Evolutionary conservation across 2,888 invertebrate species (phyloP), one percentile per base, ranked within the genome.

Genomic region (Dryadula phaetusa): DNA sequence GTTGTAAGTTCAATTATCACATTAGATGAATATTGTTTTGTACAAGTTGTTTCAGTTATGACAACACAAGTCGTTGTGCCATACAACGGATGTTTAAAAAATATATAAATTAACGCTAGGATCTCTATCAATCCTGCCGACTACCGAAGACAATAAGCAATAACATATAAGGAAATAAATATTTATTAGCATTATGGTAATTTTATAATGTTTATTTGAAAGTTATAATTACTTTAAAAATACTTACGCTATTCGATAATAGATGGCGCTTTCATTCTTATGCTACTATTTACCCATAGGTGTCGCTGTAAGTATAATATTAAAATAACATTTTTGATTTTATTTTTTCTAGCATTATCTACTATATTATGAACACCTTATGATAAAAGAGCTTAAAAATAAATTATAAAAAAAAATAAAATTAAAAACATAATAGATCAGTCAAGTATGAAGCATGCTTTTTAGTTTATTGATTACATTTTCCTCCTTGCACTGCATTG

Each of bases 381-480:
- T 4, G 5, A 12, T 20, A 53, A 10, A 4, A 54, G 5, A 34
- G 0, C 6, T 37, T 3, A 14, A 37, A 3, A 14, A n/a, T 8
- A 2, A 34, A 34, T 16, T n/a, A 8, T 3, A 22, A 37, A 54
- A 37, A 54, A 12, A 20, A 18, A 32, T 12, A 53, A 14, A 54
- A 53, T 32, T 14, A 54, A 54, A 54, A 1, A 3, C 34, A 22
- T 18, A 54, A 54, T 14, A 14, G 14, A 56, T n/a, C 14, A n/a
- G 2, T 56, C n/a, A 3, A n/a, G 8, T n/a, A 40, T 4, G 40
- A 4, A 20, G 3, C 22, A 37, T n/a, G 22, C 18, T 40, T 22
- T 22, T 37, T 40, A 22, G 37, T 37, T 56, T 56, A 56, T 56
- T 56, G 54, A 56, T 56, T 56, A 56, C 40, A 56, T 56, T 56